Evolutionary conservation across 2,113 vertebrate genomes (phyloP), one percentile per base, ranked within the genome.

Genomic region (Gobiocypris rarus): DNA sequence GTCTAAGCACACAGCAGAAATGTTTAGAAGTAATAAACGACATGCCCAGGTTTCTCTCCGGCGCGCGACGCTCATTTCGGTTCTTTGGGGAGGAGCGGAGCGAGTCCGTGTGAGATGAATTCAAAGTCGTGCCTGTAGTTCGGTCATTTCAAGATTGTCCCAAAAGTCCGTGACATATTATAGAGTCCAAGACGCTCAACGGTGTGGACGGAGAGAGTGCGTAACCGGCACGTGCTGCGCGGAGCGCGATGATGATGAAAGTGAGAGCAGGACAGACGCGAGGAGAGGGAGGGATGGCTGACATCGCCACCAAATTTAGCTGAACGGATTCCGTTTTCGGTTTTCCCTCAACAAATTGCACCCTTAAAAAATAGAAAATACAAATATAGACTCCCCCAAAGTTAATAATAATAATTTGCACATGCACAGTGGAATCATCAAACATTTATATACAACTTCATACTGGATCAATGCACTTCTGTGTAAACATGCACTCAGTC

Each of bases 21-120:
- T 84, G 63, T 74, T 74, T 71, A 82, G 67, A 84, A 86, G 63
- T 88, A 74, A 85, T 88, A 74, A 85, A 85, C 88, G 86, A 85
- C 90, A 86, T 79, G 90, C 86, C 83, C 26, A 85, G 81, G 83
- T 81, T 82, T 82, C 48, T 82, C 87, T 84, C 41, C 77, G 28
- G 89, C n/a, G 92, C 83, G 87, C 80, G 10, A 75, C 54, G 75
- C 56, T 75, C 83, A 75, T 89, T 89, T 86, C 84, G 89, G 77
- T 88, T 81, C 59, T 86, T 83, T 88, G 84, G 88, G 89, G 89
- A 84, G 89, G 83, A 88, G 90, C 84, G 87, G 4, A 19, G 48
- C 41, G 48, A 34, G 69, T 83, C 75, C 65, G 24, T 56, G 71
- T 45, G 58, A 58, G 61, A 41, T 24, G 50, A 59, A 84, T 81